phyloP scores from a whole-genome alignment of 2,888 invertebrate species.

The Cordilura impudica region DNA sequence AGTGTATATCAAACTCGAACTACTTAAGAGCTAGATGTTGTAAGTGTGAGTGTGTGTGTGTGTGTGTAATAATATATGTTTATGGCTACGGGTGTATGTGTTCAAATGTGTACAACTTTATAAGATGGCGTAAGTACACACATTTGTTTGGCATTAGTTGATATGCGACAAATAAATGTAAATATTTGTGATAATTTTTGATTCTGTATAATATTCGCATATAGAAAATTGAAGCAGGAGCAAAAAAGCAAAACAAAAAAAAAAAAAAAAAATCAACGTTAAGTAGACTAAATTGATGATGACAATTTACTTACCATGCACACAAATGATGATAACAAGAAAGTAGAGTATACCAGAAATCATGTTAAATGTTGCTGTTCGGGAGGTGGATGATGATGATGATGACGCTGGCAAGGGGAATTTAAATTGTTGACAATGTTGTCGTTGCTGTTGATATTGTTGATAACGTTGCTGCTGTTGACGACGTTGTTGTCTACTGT shows the following conservation, averaged over 20 bases:
- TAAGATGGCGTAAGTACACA: neutral
- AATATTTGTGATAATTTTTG: constrained; percentile 70
- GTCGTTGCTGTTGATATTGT: constrained; percentile 36
- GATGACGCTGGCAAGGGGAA: constrained; percentile 31
- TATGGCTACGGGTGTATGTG: neutral
- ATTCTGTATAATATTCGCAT: constrained; percentile 51
- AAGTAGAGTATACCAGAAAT: constrained; percentile 54
- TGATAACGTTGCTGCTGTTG: constrained; percentile 31
- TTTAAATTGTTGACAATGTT: constrained; percentile 43
- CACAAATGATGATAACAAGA: constrained; percentile 71
- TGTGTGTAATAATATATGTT: neutral
- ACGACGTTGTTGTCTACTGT: constrained; percentile 37
- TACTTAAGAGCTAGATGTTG: neutral
- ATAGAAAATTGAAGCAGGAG: neutral
- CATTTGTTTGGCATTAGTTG: neutral
- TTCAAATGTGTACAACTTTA: neutral
- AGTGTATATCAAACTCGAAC: no score
- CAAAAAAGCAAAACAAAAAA: constrained; percentile 40
- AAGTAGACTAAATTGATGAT: constrained; percentile 51
- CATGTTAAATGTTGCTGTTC: constrained; percentile 56
- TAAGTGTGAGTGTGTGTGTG: neutral
- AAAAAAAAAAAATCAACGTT: constrained; percentile 1
- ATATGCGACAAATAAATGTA: constrained; percentile 58
- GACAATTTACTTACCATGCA: constrained; percentile 72
- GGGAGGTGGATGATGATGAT: constrained; percentile 6